Evolutionary conservation across 2,797 vertebrate species (phyloP).

Genomic region (Gambusia yucatana): DNA sequence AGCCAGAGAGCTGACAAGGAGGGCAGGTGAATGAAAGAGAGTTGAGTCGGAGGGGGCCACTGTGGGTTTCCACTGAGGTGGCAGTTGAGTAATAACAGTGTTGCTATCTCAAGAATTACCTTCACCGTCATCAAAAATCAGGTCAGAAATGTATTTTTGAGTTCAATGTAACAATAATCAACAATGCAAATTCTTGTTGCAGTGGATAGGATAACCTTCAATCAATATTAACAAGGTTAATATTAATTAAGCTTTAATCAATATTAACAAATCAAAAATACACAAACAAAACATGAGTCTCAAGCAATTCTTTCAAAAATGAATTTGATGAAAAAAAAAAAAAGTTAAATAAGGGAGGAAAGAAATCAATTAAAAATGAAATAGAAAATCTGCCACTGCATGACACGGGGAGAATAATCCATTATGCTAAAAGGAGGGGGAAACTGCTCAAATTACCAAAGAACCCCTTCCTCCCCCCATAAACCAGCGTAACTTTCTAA

Average conservation of each 20-base stretch:
- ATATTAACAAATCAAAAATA: neutral
- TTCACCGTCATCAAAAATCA: slow-evolving; percentile 33
- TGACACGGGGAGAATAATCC: slow-evolving; percentile 87
- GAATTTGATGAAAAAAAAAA: neutral
- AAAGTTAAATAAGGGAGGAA: neutral
- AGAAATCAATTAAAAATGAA: slow-evolving; percentile 34
- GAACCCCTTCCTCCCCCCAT: slow-evolving; percentile 83
- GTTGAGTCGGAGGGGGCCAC: slow-evolving; percentile 33
- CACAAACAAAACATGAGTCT: neutral
- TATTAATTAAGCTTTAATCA: too few species aligned
- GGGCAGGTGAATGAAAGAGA: slow-evolving; percentile 37
- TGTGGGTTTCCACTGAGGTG: slow-evolving; percentile 59
- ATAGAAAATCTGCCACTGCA: slow-evolving; percentile 50
- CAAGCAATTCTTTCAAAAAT: neutral
- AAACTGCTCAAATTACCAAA: slow-evolving; percentile 90
- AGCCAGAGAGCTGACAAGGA: slow-evolving; percentile 37
- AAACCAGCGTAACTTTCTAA: slow-evolving; percentile 98
- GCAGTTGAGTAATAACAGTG: slow-evolving; percentile 67
- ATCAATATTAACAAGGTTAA: neutral
- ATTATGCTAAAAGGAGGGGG: slow-evolving; percentile 91
- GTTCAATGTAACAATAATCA: slow-evolving; percentile 20
- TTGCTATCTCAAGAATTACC: slow-evolving; percentile 55
- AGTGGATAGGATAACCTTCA: neutral
- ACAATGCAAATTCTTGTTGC: slow-evolving; percentile 5
- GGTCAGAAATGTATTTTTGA: slow-evolving; percentile 41